Evolutionary conservation across 2,888 invertebrate genomes (phyloP), one percentile per base, ranked within the genome.

Genomic region (Rapana venosa): DNA sequence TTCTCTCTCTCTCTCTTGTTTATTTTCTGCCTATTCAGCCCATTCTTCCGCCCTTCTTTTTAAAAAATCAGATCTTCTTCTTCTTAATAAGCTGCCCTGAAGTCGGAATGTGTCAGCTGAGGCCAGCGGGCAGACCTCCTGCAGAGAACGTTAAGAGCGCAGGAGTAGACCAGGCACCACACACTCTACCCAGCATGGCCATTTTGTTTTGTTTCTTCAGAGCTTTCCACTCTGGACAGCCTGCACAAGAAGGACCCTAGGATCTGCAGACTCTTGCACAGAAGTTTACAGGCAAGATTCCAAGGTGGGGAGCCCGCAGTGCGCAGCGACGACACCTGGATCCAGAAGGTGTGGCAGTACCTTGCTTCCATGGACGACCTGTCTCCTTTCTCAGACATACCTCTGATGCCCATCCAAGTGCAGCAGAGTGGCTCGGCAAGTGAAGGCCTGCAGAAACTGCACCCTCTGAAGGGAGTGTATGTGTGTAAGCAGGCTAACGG

Each of bases 391-490:
- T 22, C 20, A 13, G 66, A 66, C 26, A 26, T 66, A 22, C 66
- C 66, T 17, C 26, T 66, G 26, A 17, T 66, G 66, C 20, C 66
- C 17, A 26, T 26, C 66, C 17, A 66, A 26, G 26, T 26, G 26
- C 26, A 26, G 20, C 66, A 17, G 26, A 4, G 13, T 2, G 66
- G 26, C 26, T 66, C 66, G 66, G 4, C 66, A 66, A 26, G 66
- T 66, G 66, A 66, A 1, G 66, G 26, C 26, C 2, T 13, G 2
- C 26, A 26, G 66, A 66, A 13, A 13, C 85, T 95, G 20, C 74
- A 87, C 32, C 85, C 93, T 35, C 88, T 93, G 36, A 92, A 92
- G 5, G 17, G 89, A 22, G 61, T 1, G 30, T 85, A 85, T 32
- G 70, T 89, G 26, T 77, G 88, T 47, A 58, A 35, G 32, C 20